Conservation (phyloP, 2,888 invertebrate species). For the Zaprionus obscuricornis region DNA sequence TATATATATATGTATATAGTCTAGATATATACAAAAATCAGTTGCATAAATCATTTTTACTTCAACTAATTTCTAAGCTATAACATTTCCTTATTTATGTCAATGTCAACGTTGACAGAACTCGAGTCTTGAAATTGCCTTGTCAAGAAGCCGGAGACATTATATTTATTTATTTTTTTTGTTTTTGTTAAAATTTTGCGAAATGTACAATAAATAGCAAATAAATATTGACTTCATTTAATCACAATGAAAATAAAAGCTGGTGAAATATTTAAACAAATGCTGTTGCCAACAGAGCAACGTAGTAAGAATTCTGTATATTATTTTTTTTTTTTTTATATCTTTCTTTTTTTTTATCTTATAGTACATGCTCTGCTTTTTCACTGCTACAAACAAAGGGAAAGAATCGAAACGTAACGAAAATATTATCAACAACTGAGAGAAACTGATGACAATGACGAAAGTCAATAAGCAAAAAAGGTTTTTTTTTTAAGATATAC, state of each 20-base stretch:
- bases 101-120: conserved; percentile 14
- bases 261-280: conserved; percentile 56
- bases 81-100: conserved; percentile 4
- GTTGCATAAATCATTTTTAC: too few relatives aligned
- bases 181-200: too few relatives aligned
- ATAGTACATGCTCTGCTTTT: conserved; percentile 1
- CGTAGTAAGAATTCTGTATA: conserved; percentile 26
- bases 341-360: not conserved
- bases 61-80: too few relatives aligned
- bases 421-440: not conserved
- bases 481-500: conserved; percentile 10
- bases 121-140: not conserved
- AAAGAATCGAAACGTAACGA: not conserved
- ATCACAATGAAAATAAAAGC: conserved; percentile 28
- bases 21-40: too few relatives aligned
- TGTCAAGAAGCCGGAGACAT: not conserved
- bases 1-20: too few relatives aligned
- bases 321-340: conserved; percentile 38
- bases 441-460: conserved; percentile 2
- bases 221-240: conserved; percentile 50
- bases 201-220: conserved; percentile 23
- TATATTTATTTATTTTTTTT: too few relatives aligned
- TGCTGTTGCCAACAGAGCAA: conserved; percentile 31
- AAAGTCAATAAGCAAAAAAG: conserved; percentile 29
- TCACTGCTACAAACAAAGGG: not conserved